These are phyloP conservation scores for Poecile atricapillus DNA, from an alignment of 2,113 vertebrate species.

Conservation along the genomic window DNA sequence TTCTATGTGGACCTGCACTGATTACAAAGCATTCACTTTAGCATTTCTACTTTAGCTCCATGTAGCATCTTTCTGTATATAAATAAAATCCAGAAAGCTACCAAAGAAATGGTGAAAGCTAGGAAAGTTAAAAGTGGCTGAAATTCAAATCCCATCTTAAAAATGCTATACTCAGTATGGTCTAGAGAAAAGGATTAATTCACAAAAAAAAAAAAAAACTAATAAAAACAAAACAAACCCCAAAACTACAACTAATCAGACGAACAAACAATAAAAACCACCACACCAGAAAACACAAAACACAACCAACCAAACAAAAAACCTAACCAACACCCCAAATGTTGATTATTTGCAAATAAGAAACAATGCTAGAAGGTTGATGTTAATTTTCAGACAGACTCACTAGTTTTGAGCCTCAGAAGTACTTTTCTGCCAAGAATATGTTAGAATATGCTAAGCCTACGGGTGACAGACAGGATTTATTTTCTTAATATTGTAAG, in stretches of 20 bases:
- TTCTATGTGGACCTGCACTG: background rate
- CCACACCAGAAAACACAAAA: background rate
- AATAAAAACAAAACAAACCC: background rate
- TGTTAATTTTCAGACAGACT: background rate
- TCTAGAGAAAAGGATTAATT: background rate
- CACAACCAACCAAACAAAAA: background rate
- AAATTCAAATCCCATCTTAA: background rate
- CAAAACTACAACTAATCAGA: background rate
- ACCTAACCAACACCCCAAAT: background rate
- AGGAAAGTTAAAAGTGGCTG: background rate
- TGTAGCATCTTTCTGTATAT: rapidly evolving
- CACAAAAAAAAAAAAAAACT: background rate
- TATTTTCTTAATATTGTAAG: background rate
- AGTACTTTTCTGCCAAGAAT: background rate
- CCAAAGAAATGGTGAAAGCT: background rate
- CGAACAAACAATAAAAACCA: background rate
- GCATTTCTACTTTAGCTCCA: background rate
- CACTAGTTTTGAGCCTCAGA: background rate
- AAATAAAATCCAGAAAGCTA: background rate
- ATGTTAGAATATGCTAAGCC: background rate
- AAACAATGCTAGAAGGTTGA: background rate
- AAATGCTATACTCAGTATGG: background rate
- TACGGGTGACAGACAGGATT: background rate
- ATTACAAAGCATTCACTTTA: background rate
- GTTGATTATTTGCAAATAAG: background rate